Conservation (phyloP, 2,888 invertebrate genomes). For the Drosophila mettleri region DNA sequence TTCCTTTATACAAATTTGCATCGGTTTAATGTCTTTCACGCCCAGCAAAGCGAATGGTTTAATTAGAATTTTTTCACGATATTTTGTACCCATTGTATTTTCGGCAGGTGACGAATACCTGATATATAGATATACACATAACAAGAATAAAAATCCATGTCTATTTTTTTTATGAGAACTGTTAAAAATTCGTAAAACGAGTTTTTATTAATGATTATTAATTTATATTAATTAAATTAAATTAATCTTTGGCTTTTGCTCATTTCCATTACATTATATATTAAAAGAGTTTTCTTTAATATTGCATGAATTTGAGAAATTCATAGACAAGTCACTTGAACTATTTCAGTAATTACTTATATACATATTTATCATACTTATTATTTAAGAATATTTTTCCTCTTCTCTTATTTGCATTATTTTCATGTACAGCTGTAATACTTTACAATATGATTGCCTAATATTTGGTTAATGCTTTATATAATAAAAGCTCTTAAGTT, state of each 20-base stretch:
- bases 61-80: slow-evolving; percentile 7
- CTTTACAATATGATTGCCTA: no score
- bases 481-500: no score
- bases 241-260: not conserved
- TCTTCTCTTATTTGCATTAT: no score
- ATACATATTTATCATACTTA: no score
- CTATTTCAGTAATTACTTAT: no score
- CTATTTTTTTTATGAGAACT: slow-evolving; percentile 1
- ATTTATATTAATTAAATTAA: not conserved
- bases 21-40: not conserved
- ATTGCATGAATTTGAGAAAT: not conserved
- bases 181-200: not conserved
- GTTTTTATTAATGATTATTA: not conserved
- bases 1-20: not conserved
- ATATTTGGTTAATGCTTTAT: no score
- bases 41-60: not conserved
- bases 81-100: slow-evolving; percentile 1
- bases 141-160: not conserved
- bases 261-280: not conserved
- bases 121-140: not conserved
- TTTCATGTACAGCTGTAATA: no score
- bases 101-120: not conserved
- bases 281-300: not conserved
- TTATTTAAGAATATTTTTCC: no score
- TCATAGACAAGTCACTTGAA: no score